phyloP scores from a whole-genome alignment of 2,888 invertebrate genomes.

The Acrobeloides nanus region DNA sequence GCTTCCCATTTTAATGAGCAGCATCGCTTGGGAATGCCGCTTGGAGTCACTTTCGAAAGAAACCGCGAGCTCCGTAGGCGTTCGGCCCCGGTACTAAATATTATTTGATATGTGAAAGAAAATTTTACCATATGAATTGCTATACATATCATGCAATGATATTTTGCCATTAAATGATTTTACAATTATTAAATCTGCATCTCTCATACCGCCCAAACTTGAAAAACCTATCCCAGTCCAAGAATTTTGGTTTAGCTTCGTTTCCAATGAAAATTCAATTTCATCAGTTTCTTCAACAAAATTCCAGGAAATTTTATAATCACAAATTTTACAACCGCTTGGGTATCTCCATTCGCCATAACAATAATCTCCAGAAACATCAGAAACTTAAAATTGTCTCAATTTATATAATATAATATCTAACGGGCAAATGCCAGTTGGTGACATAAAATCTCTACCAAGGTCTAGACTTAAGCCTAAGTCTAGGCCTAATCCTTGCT shows the following conservation, averaged over 20 bases:
- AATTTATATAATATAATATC: neutral
- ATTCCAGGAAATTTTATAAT: constrained; percentile 47
- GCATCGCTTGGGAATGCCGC: too few relatives aligned
- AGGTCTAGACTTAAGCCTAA: too few relatives aligned
- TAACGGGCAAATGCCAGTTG: neutral
- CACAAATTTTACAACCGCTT: constrained; percentile 40
- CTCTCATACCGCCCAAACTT: constrained; percentile 34
- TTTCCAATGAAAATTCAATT: constrained; percentile 52
- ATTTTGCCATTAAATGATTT: constrained; percentile 35
- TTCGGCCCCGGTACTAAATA: too few relatives aligned
- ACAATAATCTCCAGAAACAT: constrained; percentile 38
- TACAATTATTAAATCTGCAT: constrained; percentile 50
- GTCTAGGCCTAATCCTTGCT: too few relatives aligned
- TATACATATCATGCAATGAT: constrained; percentile 45
- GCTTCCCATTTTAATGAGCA: too few relatives aligned
- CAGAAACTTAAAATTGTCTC: constrained; percentile 1
- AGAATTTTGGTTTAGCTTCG: constrained; percentile 22
- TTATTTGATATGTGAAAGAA: neutral
- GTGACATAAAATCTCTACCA: too few relatives aligned
- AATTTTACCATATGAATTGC: constrained; percentile 18
- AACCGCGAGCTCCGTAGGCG: too few relatives aligned
- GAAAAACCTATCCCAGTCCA: constrained; percentile 53
- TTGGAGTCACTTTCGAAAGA: too few relatives aligned
- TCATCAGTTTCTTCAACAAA: constrained; percentile 46
- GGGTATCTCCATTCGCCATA: constrained; percentile 52